A percentile compares a stretch with the other conserved stretches of the same genome.
Evolutionary conservation across 2,113 vertebrate species (phyloP).

Genomic region (Malurus cyaneus): DNA sequence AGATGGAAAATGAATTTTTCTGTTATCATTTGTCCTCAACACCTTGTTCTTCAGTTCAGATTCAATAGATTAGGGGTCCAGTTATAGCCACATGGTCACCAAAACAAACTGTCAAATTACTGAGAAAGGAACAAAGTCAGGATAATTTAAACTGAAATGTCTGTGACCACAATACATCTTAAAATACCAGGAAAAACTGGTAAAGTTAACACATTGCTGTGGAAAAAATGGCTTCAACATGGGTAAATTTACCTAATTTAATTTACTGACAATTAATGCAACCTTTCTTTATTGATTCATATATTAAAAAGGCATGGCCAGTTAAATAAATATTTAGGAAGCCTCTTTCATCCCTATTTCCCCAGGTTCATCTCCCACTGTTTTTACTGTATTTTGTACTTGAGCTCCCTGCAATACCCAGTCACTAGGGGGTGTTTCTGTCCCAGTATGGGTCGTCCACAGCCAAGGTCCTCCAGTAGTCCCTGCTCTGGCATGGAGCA

Average conservation of each 20-base stretch:
- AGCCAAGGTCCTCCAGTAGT: neutral
- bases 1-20: constrained; percentile 33
- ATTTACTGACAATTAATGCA: neutral
- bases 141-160: neutral
- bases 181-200: neutral
- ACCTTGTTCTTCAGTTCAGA: constrained; percentile 28
- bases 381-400: neutral
- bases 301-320: neutral
- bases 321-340: neutral
- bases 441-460: fast-evolving
- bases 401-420: neutral
- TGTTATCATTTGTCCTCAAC: constrained; percentile 10
- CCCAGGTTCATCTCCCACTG: neutral
- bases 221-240: neutral
- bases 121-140: neutral
- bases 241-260: neutral
- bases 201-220: neutral
- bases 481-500: neutral
- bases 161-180: neutral
- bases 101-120: constrained; percentile 16
- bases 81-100: constrained; percentile 11
- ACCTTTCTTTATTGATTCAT: neutral
- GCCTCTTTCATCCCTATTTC: neutral
- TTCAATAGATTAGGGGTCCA: neutral
- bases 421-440: fast-evolving